Evolutionary conservation across 2,113 vertebrate species (phyloP).

Genomic region (Anser cygnoides): DNA sequence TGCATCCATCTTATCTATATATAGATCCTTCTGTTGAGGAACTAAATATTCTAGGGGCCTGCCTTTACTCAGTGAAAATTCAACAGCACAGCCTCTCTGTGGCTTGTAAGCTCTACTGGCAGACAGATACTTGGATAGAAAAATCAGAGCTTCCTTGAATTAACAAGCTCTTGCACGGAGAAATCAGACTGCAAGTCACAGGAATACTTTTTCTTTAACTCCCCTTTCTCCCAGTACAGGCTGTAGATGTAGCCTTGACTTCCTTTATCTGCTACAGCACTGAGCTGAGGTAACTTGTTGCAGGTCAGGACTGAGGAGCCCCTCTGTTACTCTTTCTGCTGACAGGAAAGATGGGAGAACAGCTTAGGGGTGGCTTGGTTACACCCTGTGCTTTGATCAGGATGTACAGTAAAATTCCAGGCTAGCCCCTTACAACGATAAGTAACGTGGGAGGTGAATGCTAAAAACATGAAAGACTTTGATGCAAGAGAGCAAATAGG

Average conservation of each 20-base stretch:
- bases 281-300: background rate
- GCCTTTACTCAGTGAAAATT: background rate
- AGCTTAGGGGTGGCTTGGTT: background rate
- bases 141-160: background rate
- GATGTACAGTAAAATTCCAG: rapidly evolving
- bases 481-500: background rate
- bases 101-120: background rate
- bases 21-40: background rate
- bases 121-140: background rate
- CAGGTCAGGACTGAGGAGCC: background rate
- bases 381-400: background rate
- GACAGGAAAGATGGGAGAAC: background rate
- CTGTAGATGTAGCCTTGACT: background rate
- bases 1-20: background rate
- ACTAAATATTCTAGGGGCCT: background rate
- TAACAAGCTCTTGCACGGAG: background rate
- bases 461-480: background rate
- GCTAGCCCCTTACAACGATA: background rate
- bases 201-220: background rate
- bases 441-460: background rate
- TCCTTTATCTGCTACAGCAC: background rate
- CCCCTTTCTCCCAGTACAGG: background rate
- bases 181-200: background rate
- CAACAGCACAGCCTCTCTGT: background rate
- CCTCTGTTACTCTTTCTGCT: background rate